These are phyloP conservation scores for Mellivora capensis DNA, from an alignment of 2,113 vertebrate species.

Conservation along the genomic window DNA sequence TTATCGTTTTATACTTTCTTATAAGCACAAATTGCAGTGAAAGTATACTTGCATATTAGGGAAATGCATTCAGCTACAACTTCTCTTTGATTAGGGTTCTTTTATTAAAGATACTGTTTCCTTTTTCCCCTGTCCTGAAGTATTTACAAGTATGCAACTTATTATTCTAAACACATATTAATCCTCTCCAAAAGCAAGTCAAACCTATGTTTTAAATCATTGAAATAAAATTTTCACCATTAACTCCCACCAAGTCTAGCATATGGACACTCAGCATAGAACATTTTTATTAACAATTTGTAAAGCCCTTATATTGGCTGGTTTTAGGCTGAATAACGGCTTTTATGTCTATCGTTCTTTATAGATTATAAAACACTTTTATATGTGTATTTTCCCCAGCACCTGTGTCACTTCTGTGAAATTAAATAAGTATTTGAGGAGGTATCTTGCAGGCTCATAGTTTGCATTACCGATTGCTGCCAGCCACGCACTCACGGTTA, in stretches of 20 bases:
- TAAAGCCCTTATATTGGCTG: not conserved
- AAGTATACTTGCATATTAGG: not conserved
- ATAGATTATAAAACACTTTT: not conserved
- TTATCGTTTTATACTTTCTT: not conserved
- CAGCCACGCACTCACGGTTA: not conserved
- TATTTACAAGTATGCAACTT: not conserved
- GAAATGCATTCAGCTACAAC: not conserved
- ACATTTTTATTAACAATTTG: slow-evolving; percentile 10
- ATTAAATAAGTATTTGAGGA: not conserved
- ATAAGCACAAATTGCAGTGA: not conserved
- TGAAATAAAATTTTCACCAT: slow-evolving; percentile 1
- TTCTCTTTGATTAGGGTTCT: not conserved
- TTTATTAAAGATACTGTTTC: not conserved
- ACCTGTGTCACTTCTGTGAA: not conserved
- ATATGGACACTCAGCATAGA: not conserved
- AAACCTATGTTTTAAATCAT: slow-evolving; percentile 9
- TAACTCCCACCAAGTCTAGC: not conserved
- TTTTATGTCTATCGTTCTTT: not conserved
- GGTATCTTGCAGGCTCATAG: not conserved
- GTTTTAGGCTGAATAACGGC: not conserved
- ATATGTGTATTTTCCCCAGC: not conserved
- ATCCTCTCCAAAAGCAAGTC: not conserved
- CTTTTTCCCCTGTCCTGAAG: not conserved
- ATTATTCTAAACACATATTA: not conserved
- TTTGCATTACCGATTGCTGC: not conserved